Conservation (phyloP, 2,888 invertebrate species). For the Invenusta paracnida region DNA sequence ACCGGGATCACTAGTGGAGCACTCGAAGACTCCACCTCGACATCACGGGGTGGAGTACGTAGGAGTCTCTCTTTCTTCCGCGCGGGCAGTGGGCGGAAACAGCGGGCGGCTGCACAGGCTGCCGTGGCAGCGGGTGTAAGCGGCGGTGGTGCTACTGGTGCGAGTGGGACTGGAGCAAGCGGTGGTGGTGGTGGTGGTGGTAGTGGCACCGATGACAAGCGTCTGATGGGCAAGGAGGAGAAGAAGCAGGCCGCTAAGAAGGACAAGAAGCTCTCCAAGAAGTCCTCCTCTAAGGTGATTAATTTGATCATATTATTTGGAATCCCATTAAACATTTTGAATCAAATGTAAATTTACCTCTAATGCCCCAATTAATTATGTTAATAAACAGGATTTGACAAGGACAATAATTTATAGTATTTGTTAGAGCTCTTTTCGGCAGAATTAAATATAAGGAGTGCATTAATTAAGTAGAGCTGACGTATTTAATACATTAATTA, state of each 20-base stretch:
- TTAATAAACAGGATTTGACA: too few species aligned
- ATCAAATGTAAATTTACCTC: too few species aligned
- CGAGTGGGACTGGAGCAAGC: background rate
- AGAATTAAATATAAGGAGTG: too few species aligned
- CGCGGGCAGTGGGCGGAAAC: background rate
- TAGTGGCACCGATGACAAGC: background rate
- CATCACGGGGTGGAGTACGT: background rate
- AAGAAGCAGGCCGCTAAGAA: slow-evolving; percentile 11
- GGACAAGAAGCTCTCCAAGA: background rate
- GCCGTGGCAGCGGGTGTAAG: background rate
- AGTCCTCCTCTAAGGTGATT: slow-evolving; percentile 39
- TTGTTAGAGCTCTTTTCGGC: too few species aligned
- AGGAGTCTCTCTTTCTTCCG: background rate
- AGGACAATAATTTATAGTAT: too few species aligned
- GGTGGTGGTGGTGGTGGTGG: background rate
- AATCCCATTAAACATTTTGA: too few species aligned
- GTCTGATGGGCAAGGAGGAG: background rate
- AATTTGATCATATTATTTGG: too few species aligned
- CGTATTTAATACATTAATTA: too few species aligned
- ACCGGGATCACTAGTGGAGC: too few species aligned
- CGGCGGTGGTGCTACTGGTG: background rate
- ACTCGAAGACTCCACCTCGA: background rate
- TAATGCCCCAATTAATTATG: too few species aligned
- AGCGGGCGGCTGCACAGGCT: background rate
- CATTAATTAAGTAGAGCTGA: too few species aligned